Evolutionary conservation across 2,888 invertebrate genomes (phyloP).

Genomic region (Mamestra brassicae): DNA sequence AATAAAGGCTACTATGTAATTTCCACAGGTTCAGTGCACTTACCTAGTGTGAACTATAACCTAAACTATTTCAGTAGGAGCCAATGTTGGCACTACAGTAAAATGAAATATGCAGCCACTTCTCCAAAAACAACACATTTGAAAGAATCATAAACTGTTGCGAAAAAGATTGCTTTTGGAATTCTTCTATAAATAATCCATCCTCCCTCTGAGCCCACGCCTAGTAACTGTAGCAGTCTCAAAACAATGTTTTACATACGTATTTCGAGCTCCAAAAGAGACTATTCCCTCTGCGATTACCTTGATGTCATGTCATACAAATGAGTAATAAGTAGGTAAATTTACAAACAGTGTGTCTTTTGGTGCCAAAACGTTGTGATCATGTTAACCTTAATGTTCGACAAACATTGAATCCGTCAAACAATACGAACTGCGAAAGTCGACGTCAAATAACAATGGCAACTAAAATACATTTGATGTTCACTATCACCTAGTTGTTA

Average conservation of each 20-base stretch:
- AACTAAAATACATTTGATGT: constrained; percentile 30
- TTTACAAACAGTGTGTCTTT: neutral
- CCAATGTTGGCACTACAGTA: neutral
- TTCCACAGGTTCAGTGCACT: too few relatives aligned
- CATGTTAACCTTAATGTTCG: constrained; percentile 1
- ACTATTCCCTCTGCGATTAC: neutral
- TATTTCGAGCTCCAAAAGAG: neutral
- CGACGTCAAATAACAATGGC: constrained; percentile 32
- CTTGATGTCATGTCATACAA: neutral
- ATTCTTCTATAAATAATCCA: constrained; percentile 1
- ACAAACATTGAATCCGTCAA: constrained; percentile 29
- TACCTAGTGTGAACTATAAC: neutral
- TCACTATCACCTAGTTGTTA: constrained; percentile 30
- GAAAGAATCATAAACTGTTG: constrained; percentile 1
- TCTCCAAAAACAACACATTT: neutral
- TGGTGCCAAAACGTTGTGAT: neutral
- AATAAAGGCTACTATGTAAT: too few relatives aligned
- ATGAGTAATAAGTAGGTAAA: neutral
- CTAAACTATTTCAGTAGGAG: neutral
- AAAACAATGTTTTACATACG: neutral
- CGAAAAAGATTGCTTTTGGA: constrained; percentile 2
- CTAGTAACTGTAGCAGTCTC: neutral
- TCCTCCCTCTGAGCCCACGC: neutral
- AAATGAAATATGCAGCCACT: neutral
- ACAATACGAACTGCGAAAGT: constrained; percentile 28